These are phyloP conservation scores for Otus sunia DNA, from an alignment of 2,113 vertebrate species.

Conservation along the genomic window DNA sequence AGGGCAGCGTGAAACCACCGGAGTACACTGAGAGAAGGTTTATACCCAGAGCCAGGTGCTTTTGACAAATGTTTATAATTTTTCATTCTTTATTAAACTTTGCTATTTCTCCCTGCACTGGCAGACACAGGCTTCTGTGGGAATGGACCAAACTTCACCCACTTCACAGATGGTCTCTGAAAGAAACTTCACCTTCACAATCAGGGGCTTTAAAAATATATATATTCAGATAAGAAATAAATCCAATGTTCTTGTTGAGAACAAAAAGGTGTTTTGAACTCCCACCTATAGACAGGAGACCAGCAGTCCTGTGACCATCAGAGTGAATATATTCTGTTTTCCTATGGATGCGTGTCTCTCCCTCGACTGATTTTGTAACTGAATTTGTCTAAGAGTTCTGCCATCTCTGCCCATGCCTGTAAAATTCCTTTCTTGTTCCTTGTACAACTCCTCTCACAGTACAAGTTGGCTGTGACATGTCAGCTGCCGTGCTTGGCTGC, in stretches of 20 bases:
- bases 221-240: neutral
- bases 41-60: neutral
- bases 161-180: neutral
- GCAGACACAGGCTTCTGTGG: neutral
- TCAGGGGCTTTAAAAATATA: neutral
- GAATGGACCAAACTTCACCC: neutral
- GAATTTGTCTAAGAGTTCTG: neutral
- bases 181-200: neutral
- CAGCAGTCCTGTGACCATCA: neutral
- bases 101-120: neutral
- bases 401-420: neutral
- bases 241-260: neutral
- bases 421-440: neutral
- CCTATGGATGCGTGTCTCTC: neutral
- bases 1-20: neutral
- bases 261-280: neutral
- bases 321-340: neutral
- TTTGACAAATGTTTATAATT: neutral
- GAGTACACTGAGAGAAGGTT: neutral
- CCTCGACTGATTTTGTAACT: neutral
- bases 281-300: neutral
- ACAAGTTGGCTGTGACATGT: neutral
- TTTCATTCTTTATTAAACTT: neutral
- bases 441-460: neutral
- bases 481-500: neutral